Evolutionary conservation across 2,888 invertebrate species (phyloP).

Genomic region (Microplitis manilae): DNA sequence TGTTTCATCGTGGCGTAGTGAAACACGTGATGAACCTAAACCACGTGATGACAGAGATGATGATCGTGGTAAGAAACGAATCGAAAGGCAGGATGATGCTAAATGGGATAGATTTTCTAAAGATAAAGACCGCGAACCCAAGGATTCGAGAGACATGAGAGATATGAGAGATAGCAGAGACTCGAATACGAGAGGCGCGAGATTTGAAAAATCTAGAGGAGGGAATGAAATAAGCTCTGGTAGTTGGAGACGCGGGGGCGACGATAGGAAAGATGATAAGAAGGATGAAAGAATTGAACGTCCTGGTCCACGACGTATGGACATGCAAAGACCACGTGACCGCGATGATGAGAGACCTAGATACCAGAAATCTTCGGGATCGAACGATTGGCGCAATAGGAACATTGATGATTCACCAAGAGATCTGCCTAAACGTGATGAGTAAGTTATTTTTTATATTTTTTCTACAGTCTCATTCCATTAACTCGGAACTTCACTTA

Average conservation of each 20-base stretch:
- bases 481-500: too few species aligned
- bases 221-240: constrained; percentile 26
- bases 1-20: constrained; percentile 44
- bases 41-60: constrained; percentile 44
- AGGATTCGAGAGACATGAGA: constrained; percentile 7
- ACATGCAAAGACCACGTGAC: constrained; percentile 13
- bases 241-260: constrained; percentile 48
- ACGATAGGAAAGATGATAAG: constrained; percentile 49
- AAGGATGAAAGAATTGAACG: constrained; percentile 54
- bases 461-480: too few species aligned
- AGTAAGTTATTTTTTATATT: constrained; percentile 30
- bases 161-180: neutral
- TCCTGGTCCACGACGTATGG: constrained; percentile 40
- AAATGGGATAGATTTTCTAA: constrained; percentile 31
- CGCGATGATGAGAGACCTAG: constrained; percentile 37
- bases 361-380: constrained; percentile 32
- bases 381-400: constrained; percentile 35
- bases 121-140: constrained; percentile 13
- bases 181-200: constrained; percentile 28
- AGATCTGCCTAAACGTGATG: constrained; percentile 34
- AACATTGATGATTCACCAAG: constrained; percentile 37
- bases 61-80: constrained; percentile 47
- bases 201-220: constrained; percentile 36
- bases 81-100: constrained; percentile 46
- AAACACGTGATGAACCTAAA: constrained; percentile 41